Evolutionary conservation across 2,113 vertebrate genomes (phyloP), one percentile per base, ranked within the genome.

Genomic region (Microtus richardsoni): DNA sequence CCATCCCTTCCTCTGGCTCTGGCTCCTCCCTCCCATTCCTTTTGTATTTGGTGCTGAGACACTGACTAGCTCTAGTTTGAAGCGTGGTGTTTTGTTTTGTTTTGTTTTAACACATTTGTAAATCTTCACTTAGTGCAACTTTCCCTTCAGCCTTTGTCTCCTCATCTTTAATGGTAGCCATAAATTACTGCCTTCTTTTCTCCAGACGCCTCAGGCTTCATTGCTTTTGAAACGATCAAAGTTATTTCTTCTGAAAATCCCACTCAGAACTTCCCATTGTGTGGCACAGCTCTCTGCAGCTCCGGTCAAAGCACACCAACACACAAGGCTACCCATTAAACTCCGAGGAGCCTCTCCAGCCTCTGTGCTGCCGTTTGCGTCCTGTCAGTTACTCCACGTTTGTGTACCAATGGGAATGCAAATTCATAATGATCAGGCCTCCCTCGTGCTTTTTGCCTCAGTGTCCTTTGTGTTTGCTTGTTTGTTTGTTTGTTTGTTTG

Each of bases 201-300:
- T 98, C 97, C 90, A 78, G 64, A 83, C 96, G 97, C 97, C 98
- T 97, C 98, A 98, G 97, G 98, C 98, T 98, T 98, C 98, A 98
- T 91, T 98, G 98, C 98, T 98, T 98, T 98, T 98, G 98, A 98
- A 99, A 98, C 96, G 98, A 98, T 98, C 98, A 98, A 99, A 98
- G 98, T 98, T 98, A 98, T 97, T 98, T 96, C 98, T 98, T 98
- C 97, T 95, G 70, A 98, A 98, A 98, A 98, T 98, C 98, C 98
- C 96, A 78, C 92, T 96, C 97, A 94, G 98, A 98, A 94, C 96
- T 97, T 97, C 88, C 97, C 94, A 98, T 98, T 99, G 98, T 98
- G 95, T 66, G 89, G 93, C 89, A 80, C 89, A 97, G 96, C 91
- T 0, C 0, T 94, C 94, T 96, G 98, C 95, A 93, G 94, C 95